Evolutionary conservation across 1,140 invertebrate species (phyloP).

Genomic region (Diachasma alloeum): DNA sequence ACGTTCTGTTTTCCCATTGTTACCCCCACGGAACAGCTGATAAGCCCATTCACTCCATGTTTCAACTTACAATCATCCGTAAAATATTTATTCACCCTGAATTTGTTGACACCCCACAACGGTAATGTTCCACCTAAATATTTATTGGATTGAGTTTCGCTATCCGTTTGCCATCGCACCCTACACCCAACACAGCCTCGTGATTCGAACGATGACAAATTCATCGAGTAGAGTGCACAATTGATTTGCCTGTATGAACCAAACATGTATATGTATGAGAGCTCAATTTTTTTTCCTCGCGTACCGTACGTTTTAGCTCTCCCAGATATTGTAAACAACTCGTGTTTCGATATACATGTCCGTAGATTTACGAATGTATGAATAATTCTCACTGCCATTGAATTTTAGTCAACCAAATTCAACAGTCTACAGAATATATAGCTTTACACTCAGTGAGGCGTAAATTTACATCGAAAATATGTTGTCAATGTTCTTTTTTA

Average conservation of each 20-base stretch:
- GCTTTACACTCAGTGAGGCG: neutral
- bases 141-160: constrained; percentile 35
- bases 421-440: neutral
- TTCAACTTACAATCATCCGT: neutral
- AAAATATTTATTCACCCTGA: constrained; percentile 3
- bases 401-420: neutral
- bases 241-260: constrained; percentile 30
- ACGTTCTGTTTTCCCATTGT: too few relatives aligned
- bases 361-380: neutral
- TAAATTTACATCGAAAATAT: neutral
- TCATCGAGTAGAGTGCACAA: constrained; percentile 40
- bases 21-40: neutral
- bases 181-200: neutral
- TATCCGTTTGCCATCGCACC: neutral
- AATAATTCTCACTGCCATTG: neutral
- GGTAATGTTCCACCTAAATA: constrained; percentile 23
- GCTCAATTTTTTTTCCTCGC: neutral
- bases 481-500: neutral
- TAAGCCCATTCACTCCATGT: too few relatives aligned
- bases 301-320: neutral
- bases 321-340: neutral
- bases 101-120: neutral
- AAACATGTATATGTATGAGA: neutral
- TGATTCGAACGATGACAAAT: constrained; percentile 32
- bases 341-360: neutral